Conservation (phyloP, 2,113 vertebrate species). For the Melanerpes formicivorus region DNA sequence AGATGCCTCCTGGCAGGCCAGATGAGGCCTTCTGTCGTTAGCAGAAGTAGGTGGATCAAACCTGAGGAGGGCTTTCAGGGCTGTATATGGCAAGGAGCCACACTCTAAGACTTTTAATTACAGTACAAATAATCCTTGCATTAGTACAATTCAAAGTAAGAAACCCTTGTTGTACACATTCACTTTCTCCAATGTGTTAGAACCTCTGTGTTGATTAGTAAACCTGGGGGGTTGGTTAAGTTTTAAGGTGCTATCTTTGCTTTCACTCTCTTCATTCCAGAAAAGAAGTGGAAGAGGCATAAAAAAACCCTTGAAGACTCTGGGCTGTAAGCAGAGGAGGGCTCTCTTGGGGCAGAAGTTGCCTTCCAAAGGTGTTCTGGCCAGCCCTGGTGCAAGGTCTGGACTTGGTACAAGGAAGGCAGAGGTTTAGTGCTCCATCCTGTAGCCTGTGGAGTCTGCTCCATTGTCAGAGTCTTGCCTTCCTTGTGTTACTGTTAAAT, state of each 20-base stretch:
- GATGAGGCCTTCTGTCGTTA: not conserved
- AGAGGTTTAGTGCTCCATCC: not conserved
- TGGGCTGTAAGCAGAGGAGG: not conserved
- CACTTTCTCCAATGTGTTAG: not conserved
- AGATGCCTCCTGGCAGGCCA: not conserved
- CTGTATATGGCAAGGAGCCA: not conserved
- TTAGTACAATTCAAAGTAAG: not conserved
- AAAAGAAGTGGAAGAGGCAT: not conserved
- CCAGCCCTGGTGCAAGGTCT: slow-evolving; percentile 10
- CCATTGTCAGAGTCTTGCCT: not conserved
- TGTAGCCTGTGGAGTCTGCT: not conserved
- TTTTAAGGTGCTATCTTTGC: slow-evolving; percentile 10
- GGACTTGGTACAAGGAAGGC: not conserved
- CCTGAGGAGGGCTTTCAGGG: not conserved
- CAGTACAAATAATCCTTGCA: not conserved
- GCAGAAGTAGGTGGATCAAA: not conserved
- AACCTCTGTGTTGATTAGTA: not conserved
- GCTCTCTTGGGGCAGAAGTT: not conserved
- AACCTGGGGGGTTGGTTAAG: slow-evolving; percentile 5
- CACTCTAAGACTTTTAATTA: not conserved
- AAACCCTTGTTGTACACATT: not conserved
- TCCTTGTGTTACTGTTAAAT: not conserved
- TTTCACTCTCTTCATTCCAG: not conserved
- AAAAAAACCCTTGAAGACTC: not conserved
- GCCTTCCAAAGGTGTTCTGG: not conserved